Base-by-base conservation (phyloP, 2,888 invertebrate species). In the Camptogramma bilineatum region DNA sequence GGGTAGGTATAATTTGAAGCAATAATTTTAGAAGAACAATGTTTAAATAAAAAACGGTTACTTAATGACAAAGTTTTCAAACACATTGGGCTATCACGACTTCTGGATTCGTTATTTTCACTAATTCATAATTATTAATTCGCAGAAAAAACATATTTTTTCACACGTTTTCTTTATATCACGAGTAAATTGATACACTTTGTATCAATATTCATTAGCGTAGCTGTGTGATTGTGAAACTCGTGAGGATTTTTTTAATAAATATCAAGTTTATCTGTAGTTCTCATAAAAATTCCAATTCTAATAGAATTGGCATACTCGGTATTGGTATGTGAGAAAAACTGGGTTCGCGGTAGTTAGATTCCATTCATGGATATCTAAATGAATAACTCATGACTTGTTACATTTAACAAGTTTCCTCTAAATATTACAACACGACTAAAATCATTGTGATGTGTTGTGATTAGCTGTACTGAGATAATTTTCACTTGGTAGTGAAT, bases 361-460 rank as follows among this genome's bases (percentile, higher is more conserved):
- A 58, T 50, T 60, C 62, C 68, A 65, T 68, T 68, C 66, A 65
- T 62, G 52, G 42, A 55, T 54, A 47, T 52, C 39, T 10, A 59
- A 65, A 68, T 68, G 54, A 67, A 72, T 66, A 68, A 67, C 65
- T 69, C 72, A 72, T 68, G 64, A 60, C 47, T 62, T 67, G 59
- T 54, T 50, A 52, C 48, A 52, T 62, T 17, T 50, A 55, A 56
- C 53, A 64, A 31, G 50, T 60, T 31, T 55, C 53, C 28, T 50
- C 53, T 63, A 63, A 63, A 39, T 55, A 47, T 51, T 58, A 17
- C 56, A 50, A 46, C 53, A 59, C 54, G 50, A 44, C 18, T 34
- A 52, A 39, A 39, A 48, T 46, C 18, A 42, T 24, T 17, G 17
- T 52, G 21, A 28, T 24, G 60, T 52, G 21, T 42, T 24, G 60